Conservation (phyloP, 2,888 invertebrate genomes). For the Coelopa pilipes region DNA sequence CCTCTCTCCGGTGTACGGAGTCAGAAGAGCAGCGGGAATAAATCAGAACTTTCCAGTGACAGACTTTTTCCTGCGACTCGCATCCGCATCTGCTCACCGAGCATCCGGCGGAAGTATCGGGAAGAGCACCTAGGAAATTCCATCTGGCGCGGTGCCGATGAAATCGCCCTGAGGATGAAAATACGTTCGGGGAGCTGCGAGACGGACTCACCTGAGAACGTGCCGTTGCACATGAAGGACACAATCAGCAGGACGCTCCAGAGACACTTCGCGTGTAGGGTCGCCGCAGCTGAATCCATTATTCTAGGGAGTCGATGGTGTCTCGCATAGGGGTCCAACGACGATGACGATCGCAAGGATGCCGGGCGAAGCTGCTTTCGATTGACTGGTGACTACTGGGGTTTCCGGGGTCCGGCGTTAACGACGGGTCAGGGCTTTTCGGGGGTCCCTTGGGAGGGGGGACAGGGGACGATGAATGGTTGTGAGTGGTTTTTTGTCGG, state of each 20-base stretch:
- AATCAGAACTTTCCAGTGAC: not conserved
- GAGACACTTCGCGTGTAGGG: constrained; percentile 48
- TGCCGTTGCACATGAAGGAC: constrained; percentile 52
- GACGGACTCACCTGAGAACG: constrained; percentile 58
- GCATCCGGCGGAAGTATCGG: too few species aligned
- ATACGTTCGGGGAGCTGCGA: not conserved
- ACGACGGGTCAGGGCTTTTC: too few species aligned
- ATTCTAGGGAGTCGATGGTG: constrained; percentile 29
- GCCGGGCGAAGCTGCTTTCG: too few species aligned
- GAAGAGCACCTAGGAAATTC: too few species aligned
- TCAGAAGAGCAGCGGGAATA: not conserved
- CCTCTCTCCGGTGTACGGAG: not conserved
- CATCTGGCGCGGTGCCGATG: too few species aligned
- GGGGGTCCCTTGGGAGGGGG: too few species aligned
- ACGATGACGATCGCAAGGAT: too few species aligned
- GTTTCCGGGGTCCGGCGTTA: too few species aligned
- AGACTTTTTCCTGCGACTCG: not conserved
- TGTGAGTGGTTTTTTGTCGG: not conserved
- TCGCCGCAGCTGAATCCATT: constrained; percentile 52
- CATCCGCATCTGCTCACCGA: too few species aligned
- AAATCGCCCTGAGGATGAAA: too few species aligned
- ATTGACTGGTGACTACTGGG: too few species aligned
- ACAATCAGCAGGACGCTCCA: constrained; percentile 59
- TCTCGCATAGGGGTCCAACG: too few species aligned
- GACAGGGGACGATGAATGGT: not conserved